These are phyloP conservation scores for Sinodicranocentrus sp. DNA, from an alignment of 2,888 invertebrate species.

Conservation along the genomic window DNA sequence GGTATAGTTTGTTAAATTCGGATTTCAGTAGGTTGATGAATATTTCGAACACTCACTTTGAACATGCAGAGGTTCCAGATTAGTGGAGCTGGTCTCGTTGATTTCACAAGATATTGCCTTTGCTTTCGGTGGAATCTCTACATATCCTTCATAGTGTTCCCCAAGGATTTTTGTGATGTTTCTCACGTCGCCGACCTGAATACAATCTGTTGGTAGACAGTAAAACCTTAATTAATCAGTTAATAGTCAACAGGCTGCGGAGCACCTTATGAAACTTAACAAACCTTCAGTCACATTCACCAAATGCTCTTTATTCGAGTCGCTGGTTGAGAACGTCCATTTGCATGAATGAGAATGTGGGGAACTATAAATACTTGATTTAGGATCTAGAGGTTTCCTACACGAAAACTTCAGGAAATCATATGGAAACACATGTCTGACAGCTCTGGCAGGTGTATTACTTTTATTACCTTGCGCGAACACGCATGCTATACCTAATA, in stretches of 20 bases:
- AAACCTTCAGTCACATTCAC: too few relatives aligned
- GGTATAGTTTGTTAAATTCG: conserved; percentile 20
- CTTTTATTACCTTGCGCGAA: too few relatives aligned
- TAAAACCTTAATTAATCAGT: neutral
- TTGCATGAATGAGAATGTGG: neutral
- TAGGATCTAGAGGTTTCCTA: neutral
- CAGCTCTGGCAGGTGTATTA: too few relatives aligned
- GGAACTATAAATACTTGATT: too few relatives aligned
- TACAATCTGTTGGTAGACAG: too few relatives aligned
- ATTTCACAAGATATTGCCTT: conserved; percentile 10
- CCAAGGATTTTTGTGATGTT: too few relatives aligned
- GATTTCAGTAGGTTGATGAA: too few relatives aligned
- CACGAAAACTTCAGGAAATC: conserved; percentile 28
- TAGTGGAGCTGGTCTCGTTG: too few relatives aligned
- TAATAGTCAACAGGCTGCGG: neutral
- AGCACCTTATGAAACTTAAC: too few relatives aligned
- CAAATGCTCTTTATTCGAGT: neutral
- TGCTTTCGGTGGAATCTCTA: conserved; percentile 13
- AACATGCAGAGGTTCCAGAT: too few relatives aligned
- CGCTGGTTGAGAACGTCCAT: neutral
- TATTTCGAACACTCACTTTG: too few relatives aligned
- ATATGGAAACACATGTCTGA: conserved; percentile 25
- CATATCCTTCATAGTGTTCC: conserved; percentile 34
- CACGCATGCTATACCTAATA: neutral
- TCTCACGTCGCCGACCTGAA: too few relatives aligned